Conservation (phyloP, 2,113 vertebrate species). For the Rhinoderma darwinii region DNA sequence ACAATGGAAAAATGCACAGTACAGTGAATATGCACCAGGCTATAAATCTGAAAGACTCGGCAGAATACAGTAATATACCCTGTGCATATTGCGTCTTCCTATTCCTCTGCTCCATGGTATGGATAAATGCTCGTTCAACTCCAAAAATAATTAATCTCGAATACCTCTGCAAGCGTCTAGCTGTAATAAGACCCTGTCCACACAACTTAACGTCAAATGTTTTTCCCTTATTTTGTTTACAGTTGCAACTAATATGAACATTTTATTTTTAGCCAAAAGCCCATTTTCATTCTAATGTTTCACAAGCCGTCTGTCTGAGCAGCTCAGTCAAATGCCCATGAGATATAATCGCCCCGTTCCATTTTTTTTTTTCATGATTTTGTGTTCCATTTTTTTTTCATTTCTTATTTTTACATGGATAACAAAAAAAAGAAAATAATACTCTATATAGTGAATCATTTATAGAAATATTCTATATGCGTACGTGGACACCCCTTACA, state of each 20-base stretch:
- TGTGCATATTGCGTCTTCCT: background rate
- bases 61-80: background rate
- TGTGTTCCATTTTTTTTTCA: no score
- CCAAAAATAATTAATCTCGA: conserved; percentile 58
- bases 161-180: background rate
- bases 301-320: background rate
- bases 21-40: background rate
- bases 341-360: background rate
- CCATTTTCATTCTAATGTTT: background rate
- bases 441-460: no score
- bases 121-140: conserved; percentile 40
- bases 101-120: background rate
- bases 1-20: background rate
- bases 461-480: no score
- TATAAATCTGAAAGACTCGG: background rate
- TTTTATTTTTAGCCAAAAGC: conserved; percentile 19
- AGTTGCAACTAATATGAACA: background rate
- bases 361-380: background rate
- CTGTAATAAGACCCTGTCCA: conserved; percentile 45
- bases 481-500: no score
- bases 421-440: no score
- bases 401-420: no score
- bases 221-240: background rate
- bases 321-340: background rate
- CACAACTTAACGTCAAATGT: conserved; percentile 8